Percentiles rank a stretch among this genome's conserved stretches.
phyloP scores from a whole-genome alignment of 1,140 invertebrate species.

The Meloidogyne chitwoodi region DNA sequence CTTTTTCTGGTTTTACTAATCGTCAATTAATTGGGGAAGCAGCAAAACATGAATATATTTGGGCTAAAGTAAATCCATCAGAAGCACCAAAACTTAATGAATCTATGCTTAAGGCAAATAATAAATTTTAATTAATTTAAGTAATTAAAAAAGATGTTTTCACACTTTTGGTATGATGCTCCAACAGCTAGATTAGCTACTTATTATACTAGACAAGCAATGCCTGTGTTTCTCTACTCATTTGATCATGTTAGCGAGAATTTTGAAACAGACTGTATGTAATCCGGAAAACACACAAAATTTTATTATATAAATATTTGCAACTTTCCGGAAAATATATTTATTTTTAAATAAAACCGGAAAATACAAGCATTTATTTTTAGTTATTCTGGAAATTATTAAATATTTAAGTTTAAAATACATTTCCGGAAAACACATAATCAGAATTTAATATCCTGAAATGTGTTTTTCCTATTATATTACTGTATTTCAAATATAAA shows the following conservation, averaged over 20 bases:
- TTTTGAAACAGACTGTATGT: constrained; percentile 55
- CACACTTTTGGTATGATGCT: constrained; percentile 60
- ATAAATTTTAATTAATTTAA: background rate
- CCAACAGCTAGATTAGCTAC: constrained; percentile 54
- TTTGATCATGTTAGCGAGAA: constrained; percentile 60
- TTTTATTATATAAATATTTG: background rate
- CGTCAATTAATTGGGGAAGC: constrained; percentile 54
- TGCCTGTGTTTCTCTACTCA: constrained; percentile 58
- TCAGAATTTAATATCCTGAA: too few relatives aligned
- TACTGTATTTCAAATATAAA: too few relatives aligned
- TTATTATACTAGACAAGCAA: constrained; percentile 48
- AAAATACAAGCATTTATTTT: too few relatives aligned
- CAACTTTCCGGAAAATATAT: background rate
- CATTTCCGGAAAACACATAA: too few relatives aligned
- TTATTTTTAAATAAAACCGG: background rate
- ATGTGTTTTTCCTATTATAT: too few relatives aligned
- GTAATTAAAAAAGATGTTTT: constrained; percentile 49
- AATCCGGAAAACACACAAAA: background rate
- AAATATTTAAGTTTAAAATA: too few relatives aligned
- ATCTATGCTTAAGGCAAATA: constrained; percentile 48
- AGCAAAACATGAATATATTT: constrained; percentile 58
- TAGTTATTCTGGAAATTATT: too few relatives aligned
- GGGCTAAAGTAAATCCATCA: constrained; percentile 55
- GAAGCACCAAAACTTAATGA: constrained; percentile 40
- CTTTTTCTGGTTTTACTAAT: constrained; percentile 51